A percentile compares a stretch with the other conserved stretches of the same genome.
phyloP scores from a whole-genome alignment of 2,113 vertebrate genomes.

The Cercocebus atys region DNA sequence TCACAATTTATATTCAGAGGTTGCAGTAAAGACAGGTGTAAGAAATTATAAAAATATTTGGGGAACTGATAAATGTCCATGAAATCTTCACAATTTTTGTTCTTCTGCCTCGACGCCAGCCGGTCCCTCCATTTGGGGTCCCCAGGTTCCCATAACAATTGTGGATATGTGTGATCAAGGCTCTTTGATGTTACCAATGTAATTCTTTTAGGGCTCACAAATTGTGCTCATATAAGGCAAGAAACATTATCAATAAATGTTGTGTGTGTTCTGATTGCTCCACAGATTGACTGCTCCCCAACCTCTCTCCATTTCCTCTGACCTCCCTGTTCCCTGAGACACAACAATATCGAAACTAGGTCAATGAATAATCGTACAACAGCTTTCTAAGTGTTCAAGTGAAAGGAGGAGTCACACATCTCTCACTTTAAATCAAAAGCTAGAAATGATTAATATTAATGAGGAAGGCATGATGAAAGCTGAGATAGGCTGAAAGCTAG shows the following conservation, averaged over 20 bases:
- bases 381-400: background rate
- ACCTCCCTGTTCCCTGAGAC: background rate
- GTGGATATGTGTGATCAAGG: background rate
- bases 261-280: background rate
- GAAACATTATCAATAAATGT: background rate
- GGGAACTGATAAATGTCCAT: too few species aligned
- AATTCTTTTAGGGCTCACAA: background rate
- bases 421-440: background rate
- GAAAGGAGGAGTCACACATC: background rate
- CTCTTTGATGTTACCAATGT: background rate
- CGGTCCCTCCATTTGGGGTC: too few species aligned
- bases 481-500: background rate
- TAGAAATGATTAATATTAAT: background rate
- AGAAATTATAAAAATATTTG: too few species aligned
- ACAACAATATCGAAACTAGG: background rate
- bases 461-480: background rate
- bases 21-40: too few species aligned
- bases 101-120: too few species aligned
- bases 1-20: too few species aligned
- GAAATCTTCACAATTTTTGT: too few species aligned
- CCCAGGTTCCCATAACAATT: fast-evolving
- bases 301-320: background rate
- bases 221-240: background rate
- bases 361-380: background rate
- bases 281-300: background rate